Evolutionary conservation across 1,140 invertebrate genomes (phyloP).

Genomic region (Panagrolaimus sp.): DNA sequence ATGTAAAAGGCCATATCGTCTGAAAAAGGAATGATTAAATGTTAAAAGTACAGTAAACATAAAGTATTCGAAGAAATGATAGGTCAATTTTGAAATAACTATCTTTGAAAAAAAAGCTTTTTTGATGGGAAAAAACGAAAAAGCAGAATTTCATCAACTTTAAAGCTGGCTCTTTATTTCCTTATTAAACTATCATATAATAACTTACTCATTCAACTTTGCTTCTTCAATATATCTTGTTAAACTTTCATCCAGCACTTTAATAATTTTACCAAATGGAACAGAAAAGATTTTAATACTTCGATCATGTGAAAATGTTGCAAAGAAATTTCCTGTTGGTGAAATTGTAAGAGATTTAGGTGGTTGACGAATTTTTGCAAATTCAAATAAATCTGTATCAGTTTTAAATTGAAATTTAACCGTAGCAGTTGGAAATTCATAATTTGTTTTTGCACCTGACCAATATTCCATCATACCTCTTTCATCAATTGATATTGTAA

Average conservation of each 20-base stretch:
- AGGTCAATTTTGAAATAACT: too few species aligned
- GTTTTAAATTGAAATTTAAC: conserved; percentile 77
- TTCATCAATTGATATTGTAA: conserved; percentile 79
- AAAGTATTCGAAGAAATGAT: too few species aligned
- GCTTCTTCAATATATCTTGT: conserved; percentile 65
- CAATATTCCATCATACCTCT: conserved; percentile 90
- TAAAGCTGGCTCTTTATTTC: too few species aligned
- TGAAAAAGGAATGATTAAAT: conserved; percentile 24
- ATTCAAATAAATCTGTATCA: conserved; percentile 93
- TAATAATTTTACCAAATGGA: conserved; percentile 76
- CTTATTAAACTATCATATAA: too few species aligned
- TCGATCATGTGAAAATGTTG: conserved; percentile 75
- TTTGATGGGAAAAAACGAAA: too few species aligned
- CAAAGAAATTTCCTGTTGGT: conserved; percentile 81
- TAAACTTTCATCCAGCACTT: conserved; percentile 85
- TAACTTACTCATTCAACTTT: conserved; percentile 51
- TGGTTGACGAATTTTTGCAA: conserved; percentile 68
- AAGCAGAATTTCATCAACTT: too few species aligned
- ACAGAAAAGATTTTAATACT: conserved; percentile 64
- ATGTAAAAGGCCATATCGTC: conserved; percentile 70
- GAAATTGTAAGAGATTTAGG: too few species aligned
- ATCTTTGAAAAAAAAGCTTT: too few species aligned
- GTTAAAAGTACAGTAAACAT: not conserved
- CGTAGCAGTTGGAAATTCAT: conserved; percentile 74
- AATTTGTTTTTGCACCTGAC: conserved; percentile 80